Conservation (phyloP, 2,113 vertebrate genomes). For the Hyaena hyaena region DNA sequence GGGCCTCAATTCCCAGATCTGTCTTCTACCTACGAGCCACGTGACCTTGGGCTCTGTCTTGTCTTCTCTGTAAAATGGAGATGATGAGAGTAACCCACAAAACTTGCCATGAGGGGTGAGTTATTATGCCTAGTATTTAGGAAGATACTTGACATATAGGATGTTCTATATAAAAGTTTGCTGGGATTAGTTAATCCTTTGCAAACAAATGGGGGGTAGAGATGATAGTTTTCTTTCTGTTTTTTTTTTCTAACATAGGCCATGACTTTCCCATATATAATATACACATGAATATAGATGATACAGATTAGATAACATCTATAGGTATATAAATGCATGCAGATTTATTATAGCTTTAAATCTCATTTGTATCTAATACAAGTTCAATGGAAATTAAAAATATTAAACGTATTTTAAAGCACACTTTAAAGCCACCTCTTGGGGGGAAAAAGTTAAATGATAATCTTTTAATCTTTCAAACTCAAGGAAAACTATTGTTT, state of each 20-base stretch:
- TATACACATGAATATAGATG: neutral
- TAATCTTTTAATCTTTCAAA: slow-evolving; percentile 49
- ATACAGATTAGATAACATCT: neutral
- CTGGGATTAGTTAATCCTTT: neutral
- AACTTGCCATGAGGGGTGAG: neutral
- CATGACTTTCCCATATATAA: neutral
- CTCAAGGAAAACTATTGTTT: slow-evolving; percentile 13
- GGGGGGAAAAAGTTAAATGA: neutral
- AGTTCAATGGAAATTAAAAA: neutral
- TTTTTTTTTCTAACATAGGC: neutral
- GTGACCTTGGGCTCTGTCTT: neutral
- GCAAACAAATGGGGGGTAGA: neutral
- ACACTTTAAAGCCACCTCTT: neutral
- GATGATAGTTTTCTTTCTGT: neutral
- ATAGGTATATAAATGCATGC: neutral
- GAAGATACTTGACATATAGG: neutral
- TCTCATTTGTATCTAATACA: neutral
- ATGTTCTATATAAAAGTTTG: neutral
- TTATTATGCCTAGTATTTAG: neutral
- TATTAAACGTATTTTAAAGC: slow-evolving; percentile 46
- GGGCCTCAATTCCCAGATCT: neutral
- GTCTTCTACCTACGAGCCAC: neutral
- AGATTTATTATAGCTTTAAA: neutral
- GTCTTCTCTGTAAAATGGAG: neutral
- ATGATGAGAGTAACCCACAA: neutral